These are phyloP conservation scores for Torymus aiolomorphi DNA, from an alignment of 2,888 invertebrate genomes.

Conservation along the genomic window DNA sequence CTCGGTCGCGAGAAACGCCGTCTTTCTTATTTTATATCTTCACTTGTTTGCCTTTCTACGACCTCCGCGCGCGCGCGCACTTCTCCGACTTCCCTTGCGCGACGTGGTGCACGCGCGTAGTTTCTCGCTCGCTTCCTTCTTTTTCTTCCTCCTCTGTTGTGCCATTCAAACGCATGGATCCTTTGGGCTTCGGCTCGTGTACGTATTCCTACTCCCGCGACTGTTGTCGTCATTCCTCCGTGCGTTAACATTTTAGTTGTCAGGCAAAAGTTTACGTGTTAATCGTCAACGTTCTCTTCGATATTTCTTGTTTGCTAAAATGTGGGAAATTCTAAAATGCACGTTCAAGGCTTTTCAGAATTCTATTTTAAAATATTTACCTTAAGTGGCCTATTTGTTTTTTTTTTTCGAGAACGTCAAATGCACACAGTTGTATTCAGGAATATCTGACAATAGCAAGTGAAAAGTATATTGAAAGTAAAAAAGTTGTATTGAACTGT, in stretches of 20 bases:
- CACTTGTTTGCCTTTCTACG: constrained; percentile 45
- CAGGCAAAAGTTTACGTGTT: constrained; percentile 5
- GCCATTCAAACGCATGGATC: constrained; percentile 28
- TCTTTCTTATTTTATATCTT: constrained; percentile 52
- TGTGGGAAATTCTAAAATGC: no score
- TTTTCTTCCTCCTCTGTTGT: no score
- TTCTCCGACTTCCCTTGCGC: constrained; percentile 12
- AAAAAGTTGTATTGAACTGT: not conserved
- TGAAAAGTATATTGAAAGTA: not conserved
- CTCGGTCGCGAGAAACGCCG: constrained; percentile 18
- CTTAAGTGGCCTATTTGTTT: no score
- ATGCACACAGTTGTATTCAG: no score
- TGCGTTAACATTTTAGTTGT: constrained; percentile 13
- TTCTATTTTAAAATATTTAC: no score
- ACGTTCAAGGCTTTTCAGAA: no score
- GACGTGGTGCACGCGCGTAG: no score
- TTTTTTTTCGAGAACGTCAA: no score
- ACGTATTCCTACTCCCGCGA: not conserved
- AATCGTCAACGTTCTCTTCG: not conserved
- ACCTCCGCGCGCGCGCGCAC: constrained; percentile 28
- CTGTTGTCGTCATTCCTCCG: not conserved
- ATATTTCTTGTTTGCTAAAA: no score
- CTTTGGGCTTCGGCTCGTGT: constrained; percentile 25
- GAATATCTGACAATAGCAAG: no score
- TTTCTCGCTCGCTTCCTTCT: no score